Conservation (phyloP, 1,140 invertebrate species). For the Cotesia vestalis region DNA sequence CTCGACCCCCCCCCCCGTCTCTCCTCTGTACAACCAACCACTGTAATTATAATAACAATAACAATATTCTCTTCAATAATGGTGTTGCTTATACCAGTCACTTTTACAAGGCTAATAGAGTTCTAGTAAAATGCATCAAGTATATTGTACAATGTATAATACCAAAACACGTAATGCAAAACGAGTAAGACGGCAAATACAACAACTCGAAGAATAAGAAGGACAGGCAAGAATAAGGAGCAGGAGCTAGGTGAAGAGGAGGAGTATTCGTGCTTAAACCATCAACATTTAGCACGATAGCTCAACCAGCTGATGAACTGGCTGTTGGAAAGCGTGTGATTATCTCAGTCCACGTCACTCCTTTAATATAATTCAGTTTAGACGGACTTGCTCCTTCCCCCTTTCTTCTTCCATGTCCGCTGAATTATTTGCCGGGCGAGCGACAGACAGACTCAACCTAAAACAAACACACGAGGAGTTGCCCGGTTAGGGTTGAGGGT, state of each 20-base stretch:
- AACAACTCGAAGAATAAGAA: background rate
- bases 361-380: constrained; percentile 36
- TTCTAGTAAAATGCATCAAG: constrained; percentile 27
- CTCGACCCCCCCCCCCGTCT: background rate
- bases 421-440: background rate
- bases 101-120: constrained; percentile 46
- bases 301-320: constrained; percentile 29
- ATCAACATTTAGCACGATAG: constrained; percentile 37
- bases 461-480: constrained; percentile 31
- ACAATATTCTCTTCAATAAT: constrained; percentile 3
- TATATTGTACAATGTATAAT: background rate
- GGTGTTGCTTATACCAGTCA: constrained; percentile 22
- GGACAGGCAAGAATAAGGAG: constrained; percentile 8
- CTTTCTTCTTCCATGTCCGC: background rate
- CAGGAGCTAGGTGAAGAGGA: constrained; percentile 17
- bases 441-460: constrained; percentile 31
- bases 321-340: constrained; percentile 37
- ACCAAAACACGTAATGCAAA: background rate
- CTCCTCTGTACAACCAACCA: too few relatives aligned
- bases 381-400: constrained; percentile 4
- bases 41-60: too few relatives aligned
- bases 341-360: constrained; percentile 39
- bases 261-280: constrained; percentile 28
- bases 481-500: background rate
- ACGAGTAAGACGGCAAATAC: background rate